These are phyloP conservation scores for Ficedula albicollis DNA, from an alignment of 2,797 vertebrate species.

Conservation along the genomic window DNA sequence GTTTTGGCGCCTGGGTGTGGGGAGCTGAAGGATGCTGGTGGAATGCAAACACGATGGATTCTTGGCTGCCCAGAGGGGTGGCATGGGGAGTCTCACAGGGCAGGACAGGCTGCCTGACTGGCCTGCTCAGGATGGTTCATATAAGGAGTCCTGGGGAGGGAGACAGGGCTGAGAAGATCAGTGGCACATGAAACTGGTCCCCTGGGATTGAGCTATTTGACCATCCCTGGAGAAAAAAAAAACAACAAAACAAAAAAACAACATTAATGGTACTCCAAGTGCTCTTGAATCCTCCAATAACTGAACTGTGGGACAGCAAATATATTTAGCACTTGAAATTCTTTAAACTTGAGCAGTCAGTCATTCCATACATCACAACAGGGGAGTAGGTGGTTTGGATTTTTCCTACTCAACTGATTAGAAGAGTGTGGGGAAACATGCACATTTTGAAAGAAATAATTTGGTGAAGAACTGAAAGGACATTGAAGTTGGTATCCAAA, in stretches of 20 bases:
- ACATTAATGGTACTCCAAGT: background rate
- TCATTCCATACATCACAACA: background rate
- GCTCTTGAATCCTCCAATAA: background rate
- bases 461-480: background rate
- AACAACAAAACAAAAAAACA: too few species aligned
- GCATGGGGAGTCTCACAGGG: conserved; percentile 53
- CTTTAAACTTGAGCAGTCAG: background rate
- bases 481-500: background rate
- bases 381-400: background rate
- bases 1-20: background rate
- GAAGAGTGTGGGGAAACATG: background rate
- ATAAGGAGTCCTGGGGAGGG: background rate
- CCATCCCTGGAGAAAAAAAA: fast-evolving
- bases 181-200: background rate
- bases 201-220: background rate
- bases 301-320: conserved; percentile 21
- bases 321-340: conserved; percentile 7
- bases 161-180: background rate
- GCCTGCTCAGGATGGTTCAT: background rate
- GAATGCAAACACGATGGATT: background rate
- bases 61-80: background rate
- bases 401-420: background rate
- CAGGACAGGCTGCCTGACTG: background rate
- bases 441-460: background rate
- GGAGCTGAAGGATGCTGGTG: background rate